Evolutionary conservation across 2,888 invertebrate genomes (phyloP), one percentile per base, ranked within the genome.

Genomic region (Elgonia sp.): DNA sequence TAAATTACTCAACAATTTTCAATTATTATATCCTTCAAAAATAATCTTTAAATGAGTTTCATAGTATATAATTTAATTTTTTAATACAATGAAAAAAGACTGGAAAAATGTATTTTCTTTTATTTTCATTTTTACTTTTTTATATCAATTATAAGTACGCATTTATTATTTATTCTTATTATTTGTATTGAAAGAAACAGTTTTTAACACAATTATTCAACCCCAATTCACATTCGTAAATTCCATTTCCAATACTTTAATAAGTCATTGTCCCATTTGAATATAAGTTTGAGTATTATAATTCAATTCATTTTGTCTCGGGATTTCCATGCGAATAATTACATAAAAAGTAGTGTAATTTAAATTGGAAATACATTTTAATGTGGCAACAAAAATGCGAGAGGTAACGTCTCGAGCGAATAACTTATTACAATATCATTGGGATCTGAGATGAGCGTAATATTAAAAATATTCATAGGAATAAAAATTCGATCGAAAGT

Each of bases 381-480:
- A 50, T 65, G 53, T n/a, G 46, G 2, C 21, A 20, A 67, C 42
- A 42, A 67, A 67, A 67, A 62, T n/a, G 53, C 53, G 2, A 67
- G 9, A 70, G 20, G 16, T 40, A 42, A 18, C 65, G 65, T 21
- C 29, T 42, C 21, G 18, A 67, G 21, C n/a, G 39, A 55, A 42
- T 42, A 39, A 39, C 40, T 65, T 55, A 67, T 77, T 77, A 77
- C 57, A 57, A 77, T 67, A 57, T 63, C 63, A 76, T 67, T 40
- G 69, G 16, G 20, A 16, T 20, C 2, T 60, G 20, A 42, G 21
- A 60, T 46, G 29, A 39, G n/a, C 50, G 57, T 37, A 37, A 16
- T 39, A 46, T 80, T 80, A 80, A 80, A 80, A 80, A 69, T 80
- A 80, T 80, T 69, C 79, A 80, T 80, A 60, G 57, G 40, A 60